Evolutionary conservation across 2,888 invertebrate genomes (phyloP), one percentile per base, ranked within the genome.

Genomic region (Chrysolina americana): DNA sequence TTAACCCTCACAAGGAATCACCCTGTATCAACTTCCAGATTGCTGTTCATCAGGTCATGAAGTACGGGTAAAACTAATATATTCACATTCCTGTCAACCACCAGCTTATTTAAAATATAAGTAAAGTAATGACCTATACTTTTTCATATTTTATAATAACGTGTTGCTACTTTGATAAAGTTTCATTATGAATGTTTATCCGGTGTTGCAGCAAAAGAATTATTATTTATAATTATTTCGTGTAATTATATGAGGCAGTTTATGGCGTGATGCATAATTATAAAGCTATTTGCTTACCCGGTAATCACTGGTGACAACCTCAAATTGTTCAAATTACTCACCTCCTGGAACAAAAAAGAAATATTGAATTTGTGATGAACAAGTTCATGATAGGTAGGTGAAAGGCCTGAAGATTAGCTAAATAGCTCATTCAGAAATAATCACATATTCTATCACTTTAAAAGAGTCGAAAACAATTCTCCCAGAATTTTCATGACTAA

Each of bases 111-210:
- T 44, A 44, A 17, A 15, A 70, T 56, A 53, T 74, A 64, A 19
- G 48, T 68, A 69, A 69, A 59, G 41, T 65, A 70, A 76, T 76
- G 70, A 70, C 36, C 36, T 44, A 72, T 62, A n/a, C 48, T 68
- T 65, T 73, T 77, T 68, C 21, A 53, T 73, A 77, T 68, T 68
- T 76, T 73, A 76, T 78, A 76, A 78, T 77, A 74, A 76, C 72
- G 62, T 63, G 71, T 66, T 70, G 79, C 77, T 76, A 75, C 81
- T 84, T 85, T 84, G 85, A 86, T 85, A 84, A 86, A 84, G 81
- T 84, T 86, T 86, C 81, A 87, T 87, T 87, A 87, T 87, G 84
- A 83, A 85, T 87, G 87, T 84, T 84, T 87, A 87, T 87, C 87
- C 87, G 87, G 87, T 81, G 87, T 87, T 87, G 83, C 83, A 80